Percentiles rank a stretch among this genome's conserved stretches.
phyloP scores from a whole-genome alignment of 23 tunicate species.

The Ascidia mentula region DNA sequence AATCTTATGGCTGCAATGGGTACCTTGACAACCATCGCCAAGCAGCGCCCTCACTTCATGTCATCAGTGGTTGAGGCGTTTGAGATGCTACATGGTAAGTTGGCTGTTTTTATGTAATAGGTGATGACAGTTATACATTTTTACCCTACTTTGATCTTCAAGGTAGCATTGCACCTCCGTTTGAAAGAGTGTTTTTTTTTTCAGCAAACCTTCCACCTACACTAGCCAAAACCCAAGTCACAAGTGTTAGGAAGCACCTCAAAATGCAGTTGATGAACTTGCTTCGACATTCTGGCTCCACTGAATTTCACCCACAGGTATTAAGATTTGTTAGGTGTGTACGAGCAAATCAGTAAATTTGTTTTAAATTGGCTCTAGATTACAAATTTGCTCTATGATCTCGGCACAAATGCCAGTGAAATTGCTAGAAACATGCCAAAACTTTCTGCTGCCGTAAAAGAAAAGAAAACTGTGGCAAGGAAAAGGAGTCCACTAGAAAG shows the following conservation, averaged over 20 bases:
- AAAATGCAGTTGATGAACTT: slow-evolving; percentile 91
- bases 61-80: slow-evolving; percentile 71
- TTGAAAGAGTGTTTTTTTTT: too few species aligned
- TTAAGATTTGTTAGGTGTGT: slow-evolving; percentile 12
- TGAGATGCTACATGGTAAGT: slow-evolving; percentile 77
- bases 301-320: slow-evolving; percentile 71
- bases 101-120: background rate
- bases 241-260: slow-evolving; percentile 87
- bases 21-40: slow-evolving; percentile 61
- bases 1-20: slow-evolving; percentile 90
- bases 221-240: slow-evolving; percentile 90
- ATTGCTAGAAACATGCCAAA: slow-evolving; percentile 82
- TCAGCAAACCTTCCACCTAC: slow-evolving; percentile 95
- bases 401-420: slow-evolving; percentile 79
- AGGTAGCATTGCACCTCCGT: too few species aligned
- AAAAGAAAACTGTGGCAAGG: slow-evolving; percentile 35
- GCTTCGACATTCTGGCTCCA: slow-evolving; percentile 49
- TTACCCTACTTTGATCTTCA: background rate
- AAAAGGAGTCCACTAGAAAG: slow-evolving; percentile 37
- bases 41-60: slow-evolving; percentile 88
- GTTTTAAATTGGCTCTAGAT: slow-evolving; percentile 32
- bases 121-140: background rate
- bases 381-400: slow-evolving; percentile 73
- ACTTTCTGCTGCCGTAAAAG: slow-evolving; percentile 13
- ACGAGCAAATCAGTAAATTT: background rate